Conservation (phyloP, 1,140 invertebrate genomes). For the Pseudomyrmex flavicornis region DNA sequence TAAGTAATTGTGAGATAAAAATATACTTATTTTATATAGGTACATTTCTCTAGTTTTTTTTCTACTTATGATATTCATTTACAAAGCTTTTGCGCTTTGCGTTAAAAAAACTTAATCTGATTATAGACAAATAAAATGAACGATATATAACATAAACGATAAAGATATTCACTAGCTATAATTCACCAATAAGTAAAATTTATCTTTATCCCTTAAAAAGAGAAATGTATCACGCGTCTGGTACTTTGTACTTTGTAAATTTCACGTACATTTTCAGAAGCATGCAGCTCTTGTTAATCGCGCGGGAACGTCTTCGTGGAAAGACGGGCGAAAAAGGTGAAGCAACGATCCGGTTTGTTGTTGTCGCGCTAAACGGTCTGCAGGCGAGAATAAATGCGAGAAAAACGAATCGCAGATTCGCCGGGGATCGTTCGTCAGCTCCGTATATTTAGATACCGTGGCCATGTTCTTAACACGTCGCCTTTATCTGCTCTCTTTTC, state of each 20-base stretch:
- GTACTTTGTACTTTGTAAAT: too few relatives aligned
- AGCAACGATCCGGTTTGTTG: conserved; percentile 62
- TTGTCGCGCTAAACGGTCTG: conserved; percentile 59
- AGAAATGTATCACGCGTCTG: background rate
- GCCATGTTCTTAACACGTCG: background rate
- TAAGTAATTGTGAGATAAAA: background rate
- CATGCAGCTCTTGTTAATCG: conserved; percentile 26
- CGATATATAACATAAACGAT: too few relatives aligned
- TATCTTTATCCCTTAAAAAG: background rate
- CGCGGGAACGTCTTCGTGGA: conserved; percentile 37
- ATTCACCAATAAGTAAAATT: too few relatives aligned
- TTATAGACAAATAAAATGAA: conserved; percentile 20
- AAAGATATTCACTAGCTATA: too few relatives aligned
- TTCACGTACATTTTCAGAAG: background rate
- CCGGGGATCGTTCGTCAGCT: conserved; percentile 63
- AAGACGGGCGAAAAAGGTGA: conserved; percentile 44
- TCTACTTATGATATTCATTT: background rate
- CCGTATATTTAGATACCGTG: conserved; percentile 71
- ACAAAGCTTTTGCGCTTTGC: background rate
- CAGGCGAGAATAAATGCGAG: conserved; percentile 60
- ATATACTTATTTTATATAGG: background rate
- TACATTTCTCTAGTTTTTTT: too few relatives aligned
- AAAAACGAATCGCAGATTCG: conserved; percentile 65
- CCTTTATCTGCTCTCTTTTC: background rate
- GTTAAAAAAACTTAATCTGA: background rate